Base-by-base conservation (phyloP, 35 echinoderm and acorn worm genomes). In the Anneissia japonica region DNA sequence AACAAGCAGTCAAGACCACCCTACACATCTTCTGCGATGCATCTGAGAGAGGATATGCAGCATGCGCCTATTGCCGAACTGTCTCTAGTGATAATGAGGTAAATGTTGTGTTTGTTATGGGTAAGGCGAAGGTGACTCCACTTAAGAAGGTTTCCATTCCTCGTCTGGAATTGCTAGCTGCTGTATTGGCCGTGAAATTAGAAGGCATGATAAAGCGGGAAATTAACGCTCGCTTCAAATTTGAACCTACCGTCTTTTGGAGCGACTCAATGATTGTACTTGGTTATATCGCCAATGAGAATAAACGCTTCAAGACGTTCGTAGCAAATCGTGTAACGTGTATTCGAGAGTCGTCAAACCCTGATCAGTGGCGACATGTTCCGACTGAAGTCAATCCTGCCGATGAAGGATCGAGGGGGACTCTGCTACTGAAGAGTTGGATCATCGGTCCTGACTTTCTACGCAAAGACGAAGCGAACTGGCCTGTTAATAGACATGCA, bases 371-470 rank as follows among this genome's bases (percentile, higher is more conserved):
- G 46, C 34, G 51, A 46, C 74, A 85, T 85, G 46, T 85, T 19
- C 72, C 72, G 12, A 74, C 83, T 31, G 37, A 28, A 4, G 30
- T 36, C 31, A 85, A 85, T 85, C 72, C 83, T 74, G 83, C 51
- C 0, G 83, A 85, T 85, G 83, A 85, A 35, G 72, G 28, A 26
- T 85, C 83, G 31, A 73, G 83, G 36, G 83, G 83, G n/a, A 80
- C 46, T 74, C 37, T 35, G 1, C 76, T 21, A 23, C 56, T 81
- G 26, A 26, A 75, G 31, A 88, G 32, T 13, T 88, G 86, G 86
- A 45, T 88, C 30, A 82, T 46, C 21, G 79, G 86, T 9, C 86
- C 86, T 0, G 78, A 88, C 46, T 88, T 88, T 11, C 41, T 73
- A 30, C 12, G 36, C 11, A 88, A 88, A 31, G 46, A 37, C 30